Evolutionary conservation across 2,113 vertebrate genomes (phyloP), one percentile per base, ranked within the genome.

Genomic region (Oncorhynchus masou): DNA sequence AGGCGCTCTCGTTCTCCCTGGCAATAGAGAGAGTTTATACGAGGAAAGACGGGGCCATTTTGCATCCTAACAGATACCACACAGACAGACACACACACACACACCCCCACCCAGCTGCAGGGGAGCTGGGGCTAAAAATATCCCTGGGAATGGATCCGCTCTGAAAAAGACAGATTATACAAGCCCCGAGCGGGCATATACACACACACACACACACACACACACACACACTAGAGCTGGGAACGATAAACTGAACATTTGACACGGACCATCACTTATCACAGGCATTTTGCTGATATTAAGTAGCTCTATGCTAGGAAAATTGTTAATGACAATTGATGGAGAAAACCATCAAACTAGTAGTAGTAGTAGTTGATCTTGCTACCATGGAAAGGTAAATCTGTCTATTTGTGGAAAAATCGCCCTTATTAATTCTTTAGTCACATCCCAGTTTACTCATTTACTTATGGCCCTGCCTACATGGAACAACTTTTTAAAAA

Each of bases 111-210:
- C 68, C 76, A 80, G 77, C 71, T 39, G 76, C n/a, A 62, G 59
- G 59, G n/a, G 19, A 62, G 59, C n/a, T 22, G 59, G 7, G 59
- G n/a, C 59, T 62, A 62, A 91, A 92, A 84, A 86, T 90, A 91
- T 59, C 79, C 69, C 78, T 68, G 88, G 85, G 89, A 85, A 87
- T 72, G 76, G 83, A 74, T 74, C 68, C 71, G 76, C 80, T 83
- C 79, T 78, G 79, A 78, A 84, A 54, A 85, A 86, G 65, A 76
- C 79, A 65, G 59, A 77, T 86, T 88, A 76, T 71, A 89, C 88
- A 91, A 92, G 87, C 82, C 81, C 86, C 83, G 86, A 84, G 60
- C 74, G 81, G 75, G 59, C 16, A 16, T 62, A 62, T 62, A 62
- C 20, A 57, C 4, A 62, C 59, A 62, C 59, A 62, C 7, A 62